A percentile compares a stretch with the other conserved stretches of the same genome.
phyloP scores from a whole-genome alignment of 2,888 invertebrate species.

The Megaustenia siamemsis region DNA sequence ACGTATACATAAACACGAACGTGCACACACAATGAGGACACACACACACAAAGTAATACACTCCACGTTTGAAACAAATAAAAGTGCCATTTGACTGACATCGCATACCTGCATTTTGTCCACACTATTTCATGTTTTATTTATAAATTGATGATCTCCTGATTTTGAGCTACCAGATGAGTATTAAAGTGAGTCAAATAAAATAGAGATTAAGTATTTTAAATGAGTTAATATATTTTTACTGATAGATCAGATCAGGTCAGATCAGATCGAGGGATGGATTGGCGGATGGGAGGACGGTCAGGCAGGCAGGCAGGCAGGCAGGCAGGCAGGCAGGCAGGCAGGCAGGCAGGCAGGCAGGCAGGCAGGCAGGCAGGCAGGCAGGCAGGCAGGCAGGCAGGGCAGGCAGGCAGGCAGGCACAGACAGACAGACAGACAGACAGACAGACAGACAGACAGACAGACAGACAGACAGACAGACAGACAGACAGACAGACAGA shows the following conservation, averaged over 20 bases:
- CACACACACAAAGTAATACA: not conserved
- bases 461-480: not conserved
- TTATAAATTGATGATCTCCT: too few relatives aligned
- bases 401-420: too few relatives aligned
- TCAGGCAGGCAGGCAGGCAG: conserved; percentile 10
- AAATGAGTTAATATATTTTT: too few relatives aligned
- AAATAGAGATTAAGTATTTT: too few relatives aligned
- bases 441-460: conserved; percentile 1
- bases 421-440: conserved; percentile 22
- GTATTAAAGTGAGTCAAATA: too few relatives aligned
- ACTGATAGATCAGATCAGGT: too few relatives aligned
- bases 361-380: conserved; percentile 32
- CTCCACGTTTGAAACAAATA: too few relatives aligned
- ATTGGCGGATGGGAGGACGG: not conserved
- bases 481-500: not conserved
- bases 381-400: not conserved
- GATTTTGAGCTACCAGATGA: too few relatives aligned
- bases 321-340: conserved; percentile 2
- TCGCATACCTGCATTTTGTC: too few relatives aligned
- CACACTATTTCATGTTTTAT: too few relatives aligned
- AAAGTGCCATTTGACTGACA: too few relatives aligned
- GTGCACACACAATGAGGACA: not conserved
- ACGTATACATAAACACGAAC: not conserved
- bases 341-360: conserved; percentile 5
- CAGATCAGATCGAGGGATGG: too few relatives aligned